A percentile compares a stretch with the other conserved stretches of the same genome.
Conservation (phyloP, 2,797 vertebrate species). For the Poliocrania exsul region DNA sequence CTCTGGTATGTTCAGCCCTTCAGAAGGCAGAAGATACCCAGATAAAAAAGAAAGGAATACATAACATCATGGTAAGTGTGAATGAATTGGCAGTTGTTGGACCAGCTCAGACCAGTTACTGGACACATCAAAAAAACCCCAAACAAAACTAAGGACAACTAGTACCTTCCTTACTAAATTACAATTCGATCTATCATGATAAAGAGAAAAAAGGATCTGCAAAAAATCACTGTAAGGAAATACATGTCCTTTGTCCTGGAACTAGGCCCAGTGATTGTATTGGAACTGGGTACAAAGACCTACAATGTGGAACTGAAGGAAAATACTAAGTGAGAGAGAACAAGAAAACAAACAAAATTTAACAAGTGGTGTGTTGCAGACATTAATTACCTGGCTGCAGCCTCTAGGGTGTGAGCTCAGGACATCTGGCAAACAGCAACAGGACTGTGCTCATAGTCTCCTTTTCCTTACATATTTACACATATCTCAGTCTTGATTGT, state of each 20-base stretch:
- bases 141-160: neutral
- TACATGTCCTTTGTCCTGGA: neutral
- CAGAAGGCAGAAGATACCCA: neutral
- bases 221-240: neutral
- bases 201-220: rapidly evolving
- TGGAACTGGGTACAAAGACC: neutral
- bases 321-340: slow-evolving; percentile 15
- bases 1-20: neutral
- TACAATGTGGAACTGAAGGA: neutral
- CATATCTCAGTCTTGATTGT: neutral
- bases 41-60: neutral
- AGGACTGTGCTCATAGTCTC: neutral
- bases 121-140: neutral
- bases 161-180: neutral
- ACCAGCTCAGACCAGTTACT: neutral
- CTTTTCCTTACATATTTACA: neutral
- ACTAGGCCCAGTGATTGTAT: neutral
- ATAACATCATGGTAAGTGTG: neutral
- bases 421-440: slow-evolving; percentile 2
- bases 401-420: slow-evolving; percentile 4
- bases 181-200: neutral
- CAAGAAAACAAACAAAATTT: slow-evolving; percentile 7
- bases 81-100: neutral
- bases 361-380: neutral
- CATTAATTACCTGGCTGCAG: slow-evolving; percentile 16